Evolutionary conservation across 2,113 vertebrate genomes (phyloP).

Genomic region (Strix aluco): DNA sequence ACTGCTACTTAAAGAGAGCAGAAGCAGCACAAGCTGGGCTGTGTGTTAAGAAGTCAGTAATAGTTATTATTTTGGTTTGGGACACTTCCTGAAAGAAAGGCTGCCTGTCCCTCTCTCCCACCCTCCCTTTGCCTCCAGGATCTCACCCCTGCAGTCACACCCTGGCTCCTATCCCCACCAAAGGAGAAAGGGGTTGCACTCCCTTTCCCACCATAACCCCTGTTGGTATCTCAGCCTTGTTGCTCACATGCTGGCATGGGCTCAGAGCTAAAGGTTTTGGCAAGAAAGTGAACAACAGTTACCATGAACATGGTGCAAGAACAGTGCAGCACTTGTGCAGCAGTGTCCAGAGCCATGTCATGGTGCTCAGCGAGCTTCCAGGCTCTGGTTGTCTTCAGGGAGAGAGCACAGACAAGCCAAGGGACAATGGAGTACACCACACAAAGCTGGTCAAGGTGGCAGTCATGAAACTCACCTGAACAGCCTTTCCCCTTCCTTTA

Average conservation of each 20-base stretch:
- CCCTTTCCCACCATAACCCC: too few species aligned
- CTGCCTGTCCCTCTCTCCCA: neutral
- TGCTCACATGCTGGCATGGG: accelerated
- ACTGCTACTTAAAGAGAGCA: too few species aligned
- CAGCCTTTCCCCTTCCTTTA: neutral
- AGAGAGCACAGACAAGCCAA: neutral
- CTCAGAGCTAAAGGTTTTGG: too few species aligned
- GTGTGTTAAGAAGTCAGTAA: accelerated
- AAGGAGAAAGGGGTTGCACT: neutral
- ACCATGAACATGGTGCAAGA: accelerated
- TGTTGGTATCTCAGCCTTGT: neutral
- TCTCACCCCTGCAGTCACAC: neutral
- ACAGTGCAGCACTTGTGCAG: neutral
- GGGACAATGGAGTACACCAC: neutral
- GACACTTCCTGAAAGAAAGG: neutral
- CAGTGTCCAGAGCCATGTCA: neutral
- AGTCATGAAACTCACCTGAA: neutral
- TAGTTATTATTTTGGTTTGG: neutral
- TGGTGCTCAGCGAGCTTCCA: neutral
- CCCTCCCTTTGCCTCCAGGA: neutral
- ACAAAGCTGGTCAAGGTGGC: neutral
- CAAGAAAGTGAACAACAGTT: neutral
- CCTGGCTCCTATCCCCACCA: too few species aligned
- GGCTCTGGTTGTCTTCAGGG: too few species aligned
- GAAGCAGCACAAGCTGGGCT: neutral